Conservation (phyloP, 2,888 invertebrate species). For the Villa cingulata region DNA sequence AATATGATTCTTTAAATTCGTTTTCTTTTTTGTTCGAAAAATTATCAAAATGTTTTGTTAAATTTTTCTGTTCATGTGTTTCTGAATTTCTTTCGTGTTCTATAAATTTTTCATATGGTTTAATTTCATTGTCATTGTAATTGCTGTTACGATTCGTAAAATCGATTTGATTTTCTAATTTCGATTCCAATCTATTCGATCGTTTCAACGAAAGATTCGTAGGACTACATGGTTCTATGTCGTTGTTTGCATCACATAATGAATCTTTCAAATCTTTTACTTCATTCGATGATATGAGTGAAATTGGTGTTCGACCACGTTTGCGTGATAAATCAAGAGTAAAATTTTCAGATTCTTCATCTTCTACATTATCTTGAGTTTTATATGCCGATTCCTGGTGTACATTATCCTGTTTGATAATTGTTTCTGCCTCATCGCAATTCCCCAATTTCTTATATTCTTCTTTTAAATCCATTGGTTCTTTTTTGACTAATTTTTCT, state of each 20-base stretch:
- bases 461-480: background rate
- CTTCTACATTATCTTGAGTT: background rate
- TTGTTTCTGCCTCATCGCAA: background rate
- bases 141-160: too few relatives aligned
- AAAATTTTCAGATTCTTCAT: slow-evolving; percentile 13
- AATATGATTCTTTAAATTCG: slow-evolving; percentile 23
- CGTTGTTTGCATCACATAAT: background rate
- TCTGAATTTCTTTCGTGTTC: background rate
- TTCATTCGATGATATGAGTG: slow-evolving; percentile 4
- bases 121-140: background rate
- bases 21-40: slow-evolving; percentile 66
- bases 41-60: slow-evolving; percentile 49
- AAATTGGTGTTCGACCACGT: background rate
- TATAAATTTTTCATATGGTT: background rate
- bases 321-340: slow-evolving; percentile 15
- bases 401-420: background rate
- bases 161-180: background rate
- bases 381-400: background rate
- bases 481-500: background rate
- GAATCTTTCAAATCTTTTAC: background rate
- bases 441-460: background rate
- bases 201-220: background rate
- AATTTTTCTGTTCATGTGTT: background rate
- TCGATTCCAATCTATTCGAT: background rate
- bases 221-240: background rate